phyloP scores from a whole-genome alignment of 2,797 vertebrate species.

The Epinephelus awoara region DNA sequence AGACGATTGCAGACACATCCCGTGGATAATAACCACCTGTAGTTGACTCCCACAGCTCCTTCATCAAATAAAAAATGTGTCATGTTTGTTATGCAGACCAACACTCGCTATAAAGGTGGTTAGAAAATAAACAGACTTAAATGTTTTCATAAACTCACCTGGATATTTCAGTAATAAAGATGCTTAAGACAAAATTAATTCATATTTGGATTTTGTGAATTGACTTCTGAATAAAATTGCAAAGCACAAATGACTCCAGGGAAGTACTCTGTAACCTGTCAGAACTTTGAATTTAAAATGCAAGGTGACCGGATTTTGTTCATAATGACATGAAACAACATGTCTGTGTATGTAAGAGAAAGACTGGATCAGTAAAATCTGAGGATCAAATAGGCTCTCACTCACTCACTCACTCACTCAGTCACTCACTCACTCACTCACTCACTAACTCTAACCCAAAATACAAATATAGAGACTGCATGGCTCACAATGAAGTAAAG shows the following conservation, averaged over 20 bases:
- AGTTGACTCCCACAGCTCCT: not conserved
- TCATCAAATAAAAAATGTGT: not conserved
- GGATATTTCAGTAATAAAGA: not conserved
- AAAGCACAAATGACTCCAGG: not conserved
- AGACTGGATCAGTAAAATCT: no score
- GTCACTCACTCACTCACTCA: no score
- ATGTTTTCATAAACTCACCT: not conserved
- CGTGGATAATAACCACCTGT: slow-evolving; percentile 32
- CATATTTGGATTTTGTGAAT: not conserved
- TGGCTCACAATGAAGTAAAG: not conserved
- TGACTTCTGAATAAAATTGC: not conserved
- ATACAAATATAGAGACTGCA: not conserved
- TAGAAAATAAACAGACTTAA: not conserved
- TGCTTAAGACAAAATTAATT: not conserved
- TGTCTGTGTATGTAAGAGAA: not conserved
- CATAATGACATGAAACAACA: not conserved
- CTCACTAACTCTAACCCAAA: no score
- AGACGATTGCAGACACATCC: not conserved
- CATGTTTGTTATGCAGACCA: not conserved
- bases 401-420: no score
- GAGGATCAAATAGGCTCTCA: no score
- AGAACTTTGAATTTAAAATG: not conserved
- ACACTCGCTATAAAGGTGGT: not conserved
- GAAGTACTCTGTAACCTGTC: no score
- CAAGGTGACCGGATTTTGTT: not conserved